Conservation (phyloP, 2,888 invertebrate species). For the Synergus umbraculus region DNA sequence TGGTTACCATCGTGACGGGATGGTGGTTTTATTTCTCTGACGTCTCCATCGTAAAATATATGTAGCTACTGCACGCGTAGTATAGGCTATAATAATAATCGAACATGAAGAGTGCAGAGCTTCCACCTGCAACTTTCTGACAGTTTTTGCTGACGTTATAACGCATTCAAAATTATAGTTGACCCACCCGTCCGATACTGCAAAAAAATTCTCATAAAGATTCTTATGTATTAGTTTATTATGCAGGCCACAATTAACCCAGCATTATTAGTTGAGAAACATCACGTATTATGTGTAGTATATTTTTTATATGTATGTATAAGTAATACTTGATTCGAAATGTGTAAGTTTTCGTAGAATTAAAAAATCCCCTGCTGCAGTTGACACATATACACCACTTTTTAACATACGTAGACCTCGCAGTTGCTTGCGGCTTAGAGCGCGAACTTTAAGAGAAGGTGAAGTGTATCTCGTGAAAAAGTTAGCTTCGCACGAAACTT, state of each 20-base stretch:
- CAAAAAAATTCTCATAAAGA: background rate
- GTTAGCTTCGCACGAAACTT: constrained; percentile 1
- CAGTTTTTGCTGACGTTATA: background rate
- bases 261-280: no score
- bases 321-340: background rate
- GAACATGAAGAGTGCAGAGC: background rate
- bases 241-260: background rate
- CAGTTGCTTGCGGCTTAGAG: background rate
- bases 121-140: constrained; percentile 5
- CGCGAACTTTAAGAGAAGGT: constrained; percentile 10
- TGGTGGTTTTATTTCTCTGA: constrained; percentile 44
- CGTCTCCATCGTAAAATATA: constrained; percentile 44
- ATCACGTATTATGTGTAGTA: no score
- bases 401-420: background rate
- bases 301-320: no score
- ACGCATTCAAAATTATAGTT: background rate
- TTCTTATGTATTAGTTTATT: background rate
- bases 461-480: constrained; percentile 16
- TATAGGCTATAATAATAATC: constrained; percentile 26
- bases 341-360: background rate
- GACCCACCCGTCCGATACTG: background rate
- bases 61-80: constrained; percentile 17
- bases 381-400: background rate
- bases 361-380: background rate
- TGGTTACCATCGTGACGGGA: constrained; percentile 48